Evolutionary conservation across 2,797 vertebrate species (phyloP).

Genomic region (Sebastes kiyomatsui): DNA sequence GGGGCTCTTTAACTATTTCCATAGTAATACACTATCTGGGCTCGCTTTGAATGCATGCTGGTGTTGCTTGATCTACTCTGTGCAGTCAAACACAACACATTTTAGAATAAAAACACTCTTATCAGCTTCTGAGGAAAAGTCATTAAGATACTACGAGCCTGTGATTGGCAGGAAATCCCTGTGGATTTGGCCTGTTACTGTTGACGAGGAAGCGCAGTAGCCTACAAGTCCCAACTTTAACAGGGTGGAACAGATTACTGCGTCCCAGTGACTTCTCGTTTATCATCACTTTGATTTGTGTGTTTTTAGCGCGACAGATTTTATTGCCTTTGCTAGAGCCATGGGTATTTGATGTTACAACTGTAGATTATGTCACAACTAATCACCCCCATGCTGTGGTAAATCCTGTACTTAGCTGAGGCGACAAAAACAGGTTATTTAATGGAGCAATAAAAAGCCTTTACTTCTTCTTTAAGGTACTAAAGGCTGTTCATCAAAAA

Average conservation of each 20-base stretch:
- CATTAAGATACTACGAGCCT: constrained; percentile 35
- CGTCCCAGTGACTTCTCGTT: constrained; percentile 16
- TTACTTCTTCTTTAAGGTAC: neutral
- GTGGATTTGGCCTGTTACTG: constrained; percentile 58
- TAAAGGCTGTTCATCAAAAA: neutral
- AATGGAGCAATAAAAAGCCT: neutral
- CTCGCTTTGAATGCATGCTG: neutral
- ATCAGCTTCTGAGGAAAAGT: constrained; percentile 56
- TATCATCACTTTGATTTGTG: constrained; percentile 17
- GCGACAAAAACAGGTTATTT: neutral
- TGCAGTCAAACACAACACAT: constrained; percentile 26
- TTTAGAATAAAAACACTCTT: constrained; percentile 33
- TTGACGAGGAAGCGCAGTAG: constrained; percentile 42
- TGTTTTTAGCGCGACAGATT: neutral
- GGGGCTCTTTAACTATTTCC: neutral
- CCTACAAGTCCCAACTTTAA: constrained; percentile 21
- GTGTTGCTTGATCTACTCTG: constrained; percentile 10
- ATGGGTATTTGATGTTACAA: neutral
- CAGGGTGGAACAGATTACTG: constrained; percentile 41
- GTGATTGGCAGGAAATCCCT: constrained; percentile 57
- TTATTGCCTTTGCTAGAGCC: neutral
- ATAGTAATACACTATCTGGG: neutral
- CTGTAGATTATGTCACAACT: constrained; percentile 36
- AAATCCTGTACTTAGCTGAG: constrained; percentile 16
- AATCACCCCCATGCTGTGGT: constrained; percentile 15